phyloP scores from a whole-genome alignment of 2,113 vertebrate species.

The Callopanchax toddi region DNA sequence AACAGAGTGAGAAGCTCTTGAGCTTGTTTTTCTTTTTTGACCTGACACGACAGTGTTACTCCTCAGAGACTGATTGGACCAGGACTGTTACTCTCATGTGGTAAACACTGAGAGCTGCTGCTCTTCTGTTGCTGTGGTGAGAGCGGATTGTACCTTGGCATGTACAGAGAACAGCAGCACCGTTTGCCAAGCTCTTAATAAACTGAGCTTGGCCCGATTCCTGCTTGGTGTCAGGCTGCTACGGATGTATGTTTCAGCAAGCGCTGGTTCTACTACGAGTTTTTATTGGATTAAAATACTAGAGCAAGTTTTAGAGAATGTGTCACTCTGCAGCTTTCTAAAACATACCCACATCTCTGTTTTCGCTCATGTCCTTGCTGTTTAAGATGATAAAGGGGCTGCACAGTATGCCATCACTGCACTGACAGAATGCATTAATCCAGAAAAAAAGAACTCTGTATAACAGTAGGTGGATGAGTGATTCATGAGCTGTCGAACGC shows the following conservation, averaged over 20 bases:
- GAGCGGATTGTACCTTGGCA: not conserved
- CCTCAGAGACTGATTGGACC: not conserved
- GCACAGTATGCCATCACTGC: not conserved
- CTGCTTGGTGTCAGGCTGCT: not conserved
- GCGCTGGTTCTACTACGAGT: not conserved
- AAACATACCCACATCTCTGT: not conserved
- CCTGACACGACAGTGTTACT: slow-evolving; percentile 7
- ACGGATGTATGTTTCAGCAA: slow-evolving; percentile 11
- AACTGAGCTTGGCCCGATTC: slow-evolving; percentile 14
- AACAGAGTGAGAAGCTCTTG: not conserved
- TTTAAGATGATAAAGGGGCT: not conserved
- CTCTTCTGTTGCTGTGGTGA: slow-evolving; percentile 37
- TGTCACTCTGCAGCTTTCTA: not conserved
- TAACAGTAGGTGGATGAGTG: not conserved
- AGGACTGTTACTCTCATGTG: slow-evolving; percentile 13
- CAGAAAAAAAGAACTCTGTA: not conserved
- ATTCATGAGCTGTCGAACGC: not conserved
- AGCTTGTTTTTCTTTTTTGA: slow-evolving; percentile 14
- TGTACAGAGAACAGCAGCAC: slow-evolving; percentile 20
- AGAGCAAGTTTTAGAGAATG: slow-evolving; percentile 1
- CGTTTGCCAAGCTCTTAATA: slow-evolving; percentile 33
- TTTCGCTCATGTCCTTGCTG: not conserved
- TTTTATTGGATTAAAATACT: not conserved
- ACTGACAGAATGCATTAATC: slow-evolving; percentile 7
- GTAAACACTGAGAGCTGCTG: slow-evolving; percentile 1